These are phyloP conservation scores for Drosophila lacteicornis DNA, from an alignment of 1,140 invertebrate species.

Conservation along the genomic window DNA sequence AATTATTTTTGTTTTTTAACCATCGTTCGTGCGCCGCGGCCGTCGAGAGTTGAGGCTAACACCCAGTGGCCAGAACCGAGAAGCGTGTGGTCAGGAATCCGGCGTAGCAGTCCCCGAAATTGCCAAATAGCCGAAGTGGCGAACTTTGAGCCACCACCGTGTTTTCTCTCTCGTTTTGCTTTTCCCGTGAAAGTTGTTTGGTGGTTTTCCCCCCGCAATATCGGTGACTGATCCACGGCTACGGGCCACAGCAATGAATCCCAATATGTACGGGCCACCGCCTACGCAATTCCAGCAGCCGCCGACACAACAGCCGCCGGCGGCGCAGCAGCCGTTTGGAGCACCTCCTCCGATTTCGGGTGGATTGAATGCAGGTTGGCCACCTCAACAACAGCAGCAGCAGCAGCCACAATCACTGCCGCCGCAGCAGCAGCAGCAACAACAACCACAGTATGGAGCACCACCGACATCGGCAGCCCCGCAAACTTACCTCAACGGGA, in stretches of 20 bases:
- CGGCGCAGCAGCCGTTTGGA: constrained; percentile 50
- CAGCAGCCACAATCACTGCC: constrained; percentile 34
- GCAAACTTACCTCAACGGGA: constrained; percentile 74
- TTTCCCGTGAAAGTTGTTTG: constrained; percentile 69
- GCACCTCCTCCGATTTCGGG: constrained; percentile 55
- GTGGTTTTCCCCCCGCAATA: constrained; percentile 5
- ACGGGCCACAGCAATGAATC: constrained; percentile 57
- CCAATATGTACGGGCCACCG: constrained; percentile 73
- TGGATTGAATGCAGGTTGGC: constrained; percentile 50
- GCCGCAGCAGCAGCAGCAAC: constrained; percentile 39
- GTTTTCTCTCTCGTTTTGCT: constrained; percentile 23
- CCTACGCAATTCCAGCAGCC: constrained; percentile 66
- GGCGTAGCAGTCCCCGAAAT: constrained; percentile 28
- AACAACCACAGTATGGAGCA: constrained; percentile 67
- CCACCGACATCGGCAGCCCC: constrained; percentile 55
- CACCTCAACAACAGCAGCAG: constrained; percentile 61
- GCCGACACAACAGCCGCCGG: constrained; percentile 26
- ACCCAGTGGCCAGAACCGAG: constrained; percentile 22
- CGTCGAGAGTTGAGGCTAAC: constrained; percentile 24
- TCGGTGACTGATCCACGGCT: constrained; percentile 17
- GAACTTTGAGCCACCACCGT: constrained; percentile 74
- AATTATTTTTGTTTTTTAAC: constrained; percentile 62
- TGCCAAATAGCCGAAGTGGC: constrained; percentile 29
- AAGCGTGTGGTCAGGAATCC: constrained; percentile 39
- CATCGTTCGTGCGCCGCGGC: constrained; percentile 39